These are phyloP conservation scores for Metopia argyrocephala DNA, from an alignment of 2,888 invertebrate genomes.

Conservation along the genomic window DNA sequence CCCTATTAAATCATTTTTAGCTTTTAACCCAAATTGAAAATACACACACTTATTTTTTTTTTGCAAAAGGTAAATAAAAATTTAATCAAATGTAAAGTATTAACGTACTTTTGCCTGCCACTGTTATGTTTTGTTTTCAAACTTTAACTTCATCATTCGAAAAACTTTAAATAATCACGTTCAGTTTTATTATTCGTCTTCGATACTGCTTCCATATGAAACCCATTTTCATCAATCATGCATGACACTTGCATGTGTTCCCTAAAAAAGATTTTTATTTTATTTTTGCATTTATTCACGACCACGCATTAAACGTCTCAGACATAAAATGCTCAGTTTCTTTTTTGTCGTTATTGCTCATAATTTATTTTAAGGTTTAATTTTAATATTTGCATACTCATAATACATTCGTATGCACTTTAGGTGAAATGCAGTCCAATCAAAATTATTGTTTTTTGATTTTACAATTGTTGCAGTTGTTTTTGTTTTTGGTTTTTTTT, in stretches of 20 bases:
- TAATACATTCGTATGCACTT: constrained; percentile 12
- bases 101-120: no score
- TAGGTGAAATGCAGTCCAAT: constrained; percentile 19
- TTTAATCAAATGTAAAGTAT: no score
- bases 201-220: background rate
- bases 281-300: constrained; percentile 46
- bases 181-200: background rate
- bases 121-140: background rate
- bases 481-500: background rate
- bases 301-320: constrained; percentile 61
- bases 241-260: constrained; percentile 59
- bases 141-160: constrained; percentile 18
- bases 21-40: no score
- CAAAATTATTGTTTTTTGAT: constrained; percentile 13
- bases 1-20: no score
- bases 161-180: constrained; percentile 14
- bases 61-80: no score
- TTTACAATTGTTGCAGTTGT: constrained; percentile 21
- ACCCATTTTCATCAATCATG: constrained; percentile 60
- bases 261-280: no score
- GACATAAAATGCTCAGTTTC: background rate
- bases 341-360: background rate
- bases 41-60: no score
- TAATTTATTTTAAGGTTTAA: constrained; percentile 26
- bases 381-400: constrained; percentile 15